Conservation (phyloP, 2,888 invertebrate species). For the Hypena proboscidalis region DNA sequence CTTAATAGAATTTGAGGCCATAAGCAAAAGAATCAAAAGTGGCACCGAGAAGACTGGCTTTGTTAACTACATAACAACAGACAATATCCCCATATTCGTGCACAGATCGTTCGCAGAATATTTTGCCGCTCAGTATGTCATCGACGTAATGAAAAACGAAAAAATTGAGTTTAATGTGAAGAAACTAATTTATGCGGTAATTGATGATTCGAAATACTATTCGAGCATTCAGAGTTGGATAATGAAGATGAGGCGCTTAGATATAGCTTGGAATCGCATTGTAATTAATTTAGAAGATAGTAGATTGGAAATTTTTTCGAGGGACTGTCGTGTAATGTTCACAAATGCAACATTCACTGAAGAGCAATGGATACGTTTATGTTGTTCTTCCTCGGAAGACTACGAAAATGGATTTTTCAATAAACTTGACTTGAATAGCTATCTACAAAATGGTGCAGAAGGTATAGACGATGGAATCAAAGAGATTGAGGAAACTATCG, state of each 20-base stretch:
- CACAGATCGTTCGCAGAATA: constrained; percentile 10
- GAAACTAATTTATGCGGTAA: constrained; percentile 3
- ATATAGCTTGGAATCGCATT: background rate
- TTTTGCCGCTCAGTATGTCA: constrained; percentile 5
- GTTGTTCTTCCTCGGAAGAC: constrained; percentile 3
- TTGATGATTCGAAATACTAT: background rate
- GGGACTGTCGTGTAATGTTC: background rate
- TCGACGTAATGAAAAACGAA: constrained; percentile 5
- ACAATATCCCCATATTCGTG: constrained; percentile 6
- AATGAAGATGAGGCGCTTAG: constrained; percentile 1
- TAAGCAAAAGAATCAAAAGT: constrained; percentile 1
- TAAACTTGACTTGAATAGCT: background rate
- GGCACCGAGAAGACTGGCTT: constrained; percentile 10
- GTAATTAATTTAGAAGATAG: background rate
- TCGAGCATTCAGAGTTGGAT: constrained; percentile 2
- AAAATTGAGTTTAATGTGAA: constrained; percentile 1
- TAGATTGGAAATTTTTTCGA: background rate
- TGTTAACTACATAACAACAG: constrained; percentile 4
- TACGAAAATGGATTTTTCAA: background rate
- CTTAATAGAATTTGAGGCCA: background rate
- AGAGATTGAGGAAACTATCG: background rate
- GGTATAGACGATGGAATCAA: no score
- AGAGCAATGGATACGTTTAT: constrained; percentile 2
- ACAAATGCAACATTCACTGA: background rate
- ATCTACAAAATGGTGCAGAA: no score